Percentiles rank a stretch among this genome's conserved stretches.
These are phyloP conservation scores for Calycopis cecrops DNA, from an alignment of 1,140 invertebrate genomes.

Conservation along the genomic window DNA sequence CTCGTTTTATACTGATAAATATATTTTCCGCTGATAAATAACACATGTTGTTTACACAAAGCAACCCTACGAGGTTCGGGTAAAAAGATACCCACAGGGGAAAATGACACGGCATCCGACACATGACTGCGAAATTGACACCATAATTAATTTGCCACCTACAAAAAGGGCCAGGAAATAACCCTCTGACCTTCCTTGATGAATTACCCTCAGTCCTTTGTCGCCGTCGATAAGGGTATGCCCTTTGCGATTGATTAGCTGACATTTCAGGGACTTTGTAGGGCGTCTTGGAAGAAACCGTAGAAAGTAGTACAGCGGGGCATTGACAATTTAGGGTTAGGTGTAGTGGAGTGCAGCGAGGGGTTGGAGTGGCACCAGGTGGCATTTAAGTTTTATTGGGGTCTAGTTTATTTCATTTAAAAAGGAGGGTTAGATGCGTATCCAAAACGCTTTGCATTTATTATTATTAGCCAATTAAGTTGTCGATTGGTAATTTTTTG, in stretches of 20 bases:
- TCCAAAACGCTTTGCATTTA: no score
- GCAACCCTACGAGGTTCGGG: background rate
- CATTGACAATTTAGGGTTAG: constrained; percentile 20
- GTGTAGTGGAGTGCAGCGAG: constrained; percentile 27
- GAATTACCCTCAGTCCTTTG: constrained; percentile 53
- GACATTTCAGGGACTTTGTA: constrained; percentile 57
- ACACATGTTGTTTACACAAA: background rate
- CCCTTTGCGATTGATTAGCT: constrained; percentile 63
- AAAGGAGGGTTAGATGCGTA: constrained; percentile 8
- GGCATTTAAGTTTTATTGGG: constrained; percentile 16
- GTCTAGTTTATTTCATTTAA: constrained; percentile 8
- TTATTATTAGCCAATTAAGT: no score
- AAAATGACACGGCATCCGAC: constrained; percentile 25
- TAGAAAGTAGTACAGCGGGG: constrained; percentile 28
- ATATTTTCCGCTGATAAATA: no score
- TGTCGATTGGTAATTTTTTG: no score
- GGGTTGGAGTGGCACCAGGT: constrained; percentile 16
- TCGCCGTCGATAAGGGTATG: constrained; percentile 45
- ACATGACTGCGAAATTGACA: constrained; percentile 36
- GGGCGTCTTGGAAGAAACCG: constrained; percentile 50
- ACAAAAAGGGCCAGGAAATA: constrained; percentile 49
- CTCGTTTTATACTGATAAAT: no score
- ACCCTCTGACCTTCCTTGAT: constrained; percentile 51
- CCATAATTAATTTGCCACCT: constrained; percentile 51
- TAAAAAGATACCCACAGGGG: constrained; percentile 14